Base-by-base conservation (phyloP, 1,140 invertebrate species). In the Carposina sasakii region DNA sequence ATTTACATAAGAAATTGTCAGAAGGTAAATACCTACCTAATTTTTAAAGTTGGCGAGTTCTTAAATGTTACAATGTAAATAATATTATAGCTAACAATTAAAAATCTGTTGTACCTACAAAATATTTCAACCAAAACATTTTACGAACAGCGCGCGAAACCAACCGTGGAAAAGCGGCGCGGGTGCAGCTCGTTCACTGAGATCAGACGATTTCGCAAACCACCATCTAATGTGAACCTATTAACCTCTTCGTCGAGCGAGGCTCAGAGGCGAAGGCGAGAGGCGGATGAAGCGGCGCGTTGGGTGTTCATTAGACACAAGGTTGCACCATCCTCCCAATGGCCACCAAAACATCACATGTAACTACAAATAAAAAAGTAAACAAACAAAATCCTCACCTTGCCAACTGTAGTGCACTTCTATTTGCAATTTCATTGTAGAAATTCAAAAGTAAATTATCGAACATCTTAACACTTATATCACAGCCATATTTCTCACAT, bases 201-300 rank as follows among this genome's bases (percentile, higher is more conserved):
- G 72, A 61, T 65, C 59, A 60, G 63, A 59, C 60, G 68, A 77
- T 82, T 84, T 81, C 81, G 77, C 77, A 84, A 84, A 74, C 70
- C 67, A 75, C 61, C 77, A 73, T 84, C 77, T 84, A 81, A 84
- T 81, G 77, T 84, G 81, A 84, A 84, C 81, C 77, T 84, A 84
- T 84, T 84, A 84, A 84, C 81, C 81, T 84, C 77, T 81, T 60
- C 58, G 63, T 48, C 63, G 64, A 73, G 71, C 67, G 70, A 77
- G 76, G 70, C 75, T 76, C 74, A 63, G 61, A 72, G 71, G 69
- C 75, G 79, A 79, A 83, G 77, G 76, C 81, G 74, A 79, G 64
- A 74, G 77, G 76, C 76, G 76, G 76, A 81, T 76, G 76, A 71
- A 67, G 70, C 73, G 69, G 61, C 64, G 66, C 72, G 60, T 62